phyloP scores from a whole-genome alignment of 1,140 invertebrate genomes.

The Lepidurus arcticus region DNA sequence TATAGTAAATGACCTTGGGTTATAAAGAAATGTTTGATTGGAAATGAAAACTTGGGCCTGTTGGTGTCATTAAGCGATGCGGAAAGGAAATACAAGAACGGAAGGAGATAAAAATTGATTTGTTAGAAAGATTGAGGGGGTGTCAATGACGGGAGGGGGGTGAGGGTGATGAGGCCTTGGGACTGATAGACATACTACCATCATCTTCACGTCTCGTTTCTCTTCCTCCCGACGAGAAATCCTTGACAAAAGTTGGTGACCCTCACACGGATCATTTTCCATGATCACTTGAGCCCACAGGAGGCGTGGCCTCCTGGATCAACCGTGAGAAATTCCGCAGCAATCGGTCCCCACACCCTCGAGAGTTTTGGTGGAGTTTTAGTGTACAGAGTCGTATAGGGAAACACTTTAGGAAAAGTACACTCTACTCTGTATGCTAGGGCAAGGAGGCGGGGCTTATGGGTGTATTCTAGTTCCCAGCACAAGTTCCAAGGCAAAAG shows the following conservation, averaged over 20 bases:
- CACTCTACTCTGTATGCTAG: no score
- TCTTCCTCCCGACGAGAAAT: not conserved
- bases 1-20: not conserved
- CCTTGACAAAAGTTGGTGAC: conserved; percentile 10
- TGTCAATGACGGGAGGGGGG: not conserved
- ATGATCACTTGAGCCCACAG: not conserved
- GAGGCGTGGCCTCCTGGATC: no score
- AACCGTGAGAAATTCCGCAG: no score
- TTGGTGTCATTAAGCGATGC: not conserved
- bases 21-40: not conserved
- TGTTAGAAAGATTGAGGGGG: not conserved
- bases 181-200: conserved; percentile 9
- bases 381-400: no score
- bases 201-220: not conserved
- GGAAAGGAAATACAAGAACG: not conserved
- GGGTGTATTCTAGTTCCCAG: not conserved
- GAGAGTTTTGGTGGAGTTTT: no score
- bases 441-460: not conserved
- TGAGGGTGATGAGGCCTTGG: not conserved
- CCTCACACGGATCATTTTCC: not conserved
- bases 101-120: not conserved
- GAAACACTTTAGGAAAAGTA: no score
- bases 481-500: not conserved
- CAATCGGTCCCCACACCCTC: no score
- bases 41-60: not conserved